phyloP scores from a whole-genome alignment of 2,797 vertebrate species.

The Cyclopterus lumpus region DNA sequence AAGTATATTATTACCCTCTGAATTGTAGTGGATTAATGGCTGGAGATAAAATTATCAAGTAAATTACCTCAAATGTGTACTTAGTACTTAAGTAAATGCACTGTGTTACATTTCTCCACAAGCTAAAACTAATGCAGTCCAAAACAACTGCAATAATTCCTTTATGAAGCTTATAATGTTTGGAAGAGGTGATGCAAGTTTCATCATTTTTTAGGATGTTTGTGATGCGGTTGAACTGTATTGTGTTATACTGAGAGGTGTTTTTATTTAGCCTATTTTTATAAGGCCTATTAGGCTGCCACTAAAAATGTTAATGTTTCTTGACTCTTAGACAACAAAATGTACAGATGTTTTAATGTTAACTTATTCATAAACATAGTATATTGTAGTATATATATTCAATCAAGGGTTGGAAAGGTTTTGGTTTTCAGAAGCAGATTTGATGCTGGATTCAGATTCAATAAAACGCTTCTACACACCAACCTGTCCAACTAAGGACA shows the following conservation, averaged over 20 bases:
- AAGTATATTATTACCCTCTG: not conserved
- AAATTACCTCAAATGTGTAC: no score
- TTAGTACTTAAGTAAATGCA: no score
- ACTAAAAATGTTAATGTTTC: no score
- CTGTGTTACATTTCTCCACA: no score
- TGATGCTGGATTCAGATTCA: not conserved
- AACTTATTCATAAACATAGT: not conserved
- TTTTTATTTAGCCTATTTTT: not conserved
- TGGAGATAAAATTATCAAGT: no score
- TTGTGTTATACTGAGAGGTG: not conserved
- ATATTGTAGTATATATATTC: no score
- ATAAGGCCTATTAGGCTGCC: no score
- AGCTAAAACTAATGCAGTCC: not conserved
- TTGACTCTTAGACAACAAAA: no score
- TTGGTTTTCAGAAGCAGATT: not conserved
- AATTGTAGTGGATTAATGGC: no score
- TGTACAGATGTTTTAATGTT: no score
- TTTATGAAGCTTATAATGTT: not conserved
- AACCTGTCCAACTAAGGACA: not conserved
- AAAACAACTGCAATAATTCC: not conserved
- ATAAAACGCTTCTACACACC: not conserved
- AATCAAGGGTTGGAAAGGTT: not conserved
- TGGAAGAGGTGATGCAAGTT: not conserved
- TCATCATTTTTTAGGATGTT: not conserved
- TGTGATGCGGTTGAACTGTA: not conserved